These are phyloP conservation scores for Pogonomyrmex californicus DNA, from an alignment of 1,140 invertebrate genomes.

Conservation along the genomic window DNA sequence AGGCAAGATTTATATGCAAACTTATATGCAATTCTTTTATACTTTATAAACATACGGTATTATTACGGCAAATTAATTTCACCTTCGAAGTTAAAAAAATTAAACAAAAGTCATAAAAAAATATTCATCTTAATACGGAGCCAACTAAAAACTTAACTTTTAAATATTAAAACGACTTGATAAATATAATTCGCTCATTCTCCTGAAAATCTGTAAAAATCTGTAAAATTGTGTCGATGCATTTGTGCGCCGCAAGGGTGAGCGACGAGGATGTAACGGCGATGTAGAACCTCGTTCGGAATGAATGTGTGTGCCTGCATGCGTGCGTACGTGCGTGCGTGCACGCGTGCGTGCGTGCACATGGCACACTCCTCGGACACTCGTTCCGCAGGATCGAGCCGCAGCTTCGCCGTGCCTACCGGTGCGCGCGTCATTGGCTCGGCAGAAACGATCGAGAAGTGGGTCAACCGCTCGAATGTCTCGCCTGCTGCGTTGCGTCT, in stretches of 20 bases:
- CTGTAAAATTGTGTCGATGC: background rate
- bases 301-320: constrained; percentile 75
- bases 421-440: constrained; percentile 77
- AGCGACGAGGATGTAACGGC: background rate
- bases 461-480: constrained; percentile 80
- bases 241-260: background rate
- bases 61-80: too few species aligned
- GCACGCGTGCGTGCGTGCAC: background rate
- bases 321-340: constrained; percentile 42
- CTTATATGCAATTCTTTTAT: too few species aligned
- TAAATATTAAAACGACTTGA: too few species aligned
- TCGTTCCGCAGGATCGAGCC: constrained; percentile 54
- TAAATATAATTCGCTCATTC: too few species aligned
- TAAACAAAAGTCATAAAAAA: too few species aligned
- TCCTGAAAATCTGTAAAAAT: too few species aligned
- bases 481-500: constrained; percentile 72
- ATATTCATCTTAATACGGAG: too few species aligned
- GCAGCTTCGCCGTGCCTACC: constrained; percentile 41
- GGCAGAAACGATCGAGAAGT: constrained; percentile 80
- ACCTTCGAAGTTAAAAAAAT: too few species aligned
- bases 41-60: too few species aligned
- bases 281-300: constrained; percentile 70
- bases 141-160: too few species aligned
- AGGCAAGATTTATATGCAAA: too few species aligned
- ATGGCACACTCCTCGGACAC: background rate